Evolutionary conservation across 2,113 vertebrate species (phyloP), one percentile per base, ranked within the genome.

Genomic region (Gopherus flavomarginatus): DNA sequence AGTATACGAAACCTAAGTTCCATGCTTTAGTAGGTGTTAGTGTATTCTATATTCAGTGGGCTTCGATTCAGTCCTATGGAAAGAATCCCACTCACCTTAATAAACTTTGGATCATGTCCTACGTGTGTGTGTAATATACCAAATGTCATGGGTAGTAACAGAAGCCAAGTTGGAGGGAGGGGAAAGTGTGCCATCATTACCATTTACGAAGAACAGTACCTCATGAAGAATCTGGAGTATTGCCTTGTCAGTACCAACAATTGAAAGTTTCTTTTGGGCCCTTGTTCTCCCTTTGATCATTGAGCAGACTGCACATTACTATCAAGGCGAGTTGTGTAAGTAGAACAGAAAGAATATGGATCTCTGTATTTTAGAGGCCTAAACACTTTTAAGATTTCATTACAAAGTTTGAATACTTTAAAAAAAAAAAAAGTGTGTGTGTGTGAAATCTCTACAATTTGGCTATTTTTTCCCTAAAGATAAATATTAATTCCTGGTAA

Each of bases 221-320:
- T 65, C 26, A 59, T 93, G 57, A 93, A 95, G 90, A 85, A 90
- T 59, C 83, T 93, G 53, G 83, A 94, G 50, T 47, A 57, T 65
- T 87, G 95, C 72, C 92, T 22, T 35, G 93, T 85, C 88, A 95
- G 47, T 65, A 90, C 88, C 91, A 96, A 94, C n/a, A 90, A 57
- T 22, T 88, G 50, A 5, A 57, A 91, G 56, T 0, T 8, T 86
- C 88, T 57, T 77, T 77, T 77, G 7, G 38, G 72, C 9, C 47
- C 21, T 29, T 6, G 11, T 17, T 8, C 6, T 8, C 3, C 1
- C 0, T 26, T 49, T 94, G 57, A 26, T 29, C 80, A 62, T 85
- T 49, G 2, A 49, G 42, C 5, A 85, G 86, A 94, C 59, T 24
- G 77, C 21, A 69, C 77, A 88, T 92, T 81, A 29, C 35, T 86